A percentile compares a stretch with the other conserved stretches of the same genome.
These are phyloP conservation scores for Drosophila repleta DNA, from an alignment of 1,140 invertebrate genomes.

Conservation along the genomic window DNA sequence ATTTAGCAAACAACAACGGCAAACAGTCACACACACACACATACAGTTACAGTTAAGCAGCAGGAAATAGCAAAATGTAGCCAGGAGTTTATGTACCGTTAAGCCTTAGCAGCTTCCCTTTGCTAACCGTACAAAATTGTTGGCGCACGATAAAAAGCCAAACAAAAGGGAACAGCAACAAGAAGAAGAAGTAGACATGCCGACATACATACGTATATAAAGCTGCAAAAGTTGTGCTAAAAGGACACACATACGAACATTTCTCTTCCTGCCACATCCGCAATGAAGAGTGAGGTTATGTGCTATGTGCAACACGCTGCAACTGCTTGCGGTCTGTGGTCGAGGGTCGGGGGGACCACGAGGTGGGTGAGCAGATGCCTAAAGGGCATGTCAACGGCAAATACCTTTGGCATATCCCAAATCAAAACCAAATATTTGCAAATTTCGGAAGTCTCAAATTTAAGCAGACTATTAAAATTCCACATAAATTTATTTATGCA, in stretches of 20 bases:
- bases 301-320: slow-evolving; percentile 56
- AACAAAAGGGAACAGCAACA: slow-evolving; percentile 16
- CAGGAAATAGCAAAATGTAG: slow-evolving; percentile 61
- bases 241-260: slow-evolving; percentile 45
- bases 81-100: slow-evolving; percentile 46
- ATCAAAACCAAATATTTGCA: slow-evolving; percentile 4
- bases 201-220: slow-evolving; percentile 16
- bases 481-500: slow-evolving; percentile 24
- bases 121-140: slow-evolving; percentile 51
- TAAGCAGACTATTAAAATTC: slow-evolving; percentile 35
- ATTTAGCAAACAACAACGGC: slow-evolving; percentile 46
- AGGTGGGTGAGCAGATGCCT: too few relatives aligned
- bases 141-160: slow-evolving; percentile 43
- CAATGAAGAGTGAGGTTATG: slow-evolving; percentile 46
- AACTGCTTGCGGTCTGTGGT: slow-evolving; percentile 48
- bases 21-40: slow-evolving; percentile 5
- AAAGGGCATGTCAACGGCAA: too few relatives aligned
- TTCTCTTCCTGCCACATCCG: slow-evolving; percentile 64
- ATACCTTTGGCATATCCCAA: background rate
- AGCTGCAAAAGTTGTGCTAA: slow-evolving; percentile 45
- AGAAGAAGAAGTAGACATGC: background rate
- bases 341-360: background rate
- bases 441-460: too few relatives aligned
- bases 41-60: slow-evolving; percentile 51
- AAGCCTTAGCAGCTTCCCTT: slow-evolving; percentile 59